Percentiles rank a stretch among this genome's conserved stretches.
Conservation (phyloP, 2,113 vertebrate genomes). For the Gambusia affinis region DNA sequence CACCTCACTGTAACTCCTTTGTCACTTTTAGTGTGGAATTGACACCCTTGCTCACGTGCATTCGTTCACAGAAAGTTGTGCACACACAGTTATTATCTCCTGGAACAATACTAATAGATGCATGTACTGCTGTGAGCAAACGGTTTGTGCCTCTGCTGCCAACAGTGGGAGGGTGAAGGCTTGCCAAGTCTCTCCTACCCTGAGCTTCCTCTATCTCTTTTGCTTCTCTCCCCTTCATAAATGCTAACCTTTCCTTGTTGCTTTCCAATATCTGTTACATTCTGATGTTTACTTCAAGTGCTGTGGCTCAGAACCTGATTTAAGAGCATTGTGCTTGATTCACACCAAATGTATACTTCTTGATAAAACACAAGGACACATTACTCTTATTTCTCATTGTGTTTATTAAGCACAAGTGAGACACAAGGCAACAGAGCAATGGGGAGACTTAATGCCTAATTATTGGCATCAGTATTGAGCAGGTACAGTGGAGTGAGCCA, state of each 20-base stretch:
- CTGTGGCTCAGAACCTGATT: slow-evolving; percentile 6
- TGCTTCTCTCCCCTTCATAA: slow-evolving; percentile 4
- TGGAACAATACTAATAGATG: slow-evolving; percentile 80
- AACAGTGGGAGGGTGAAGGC: slow-evolving; percentile 66
- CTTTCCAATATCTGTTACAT: background rate
- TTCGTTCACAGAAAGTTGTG: slow-evolving; percentile 22
- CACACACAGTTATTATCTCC: slow-evolving; percentile 68
- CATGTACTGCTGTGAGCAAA: slow-evolving; percentile 79
- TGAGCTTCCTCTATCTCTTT: slow-evolving; percentile 25
- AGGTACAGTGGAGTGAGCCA: slow-evolving; percentile 33
- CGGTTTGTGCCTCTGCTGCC: slow-evolving; percentile 70
- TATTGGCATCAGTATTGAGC: slow-evolving; percentile 38
- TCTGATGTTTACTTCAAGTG: slow-evolving; percentile 32
- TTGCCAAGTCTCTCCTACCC: slow-evolving; percentile 71
- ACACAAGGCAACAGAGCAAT: slow-evolving; percentile 6
- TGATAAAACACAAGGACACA: slow-evolving; percentile 35
- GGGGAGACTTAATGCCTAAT: slow-evolving; percentile 38
- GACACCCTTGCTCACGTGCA: slow-evolving; percentile 28
- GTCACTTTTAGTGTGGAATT: slow-evolving; percentile 38
- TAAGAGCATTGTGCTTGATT: slow-evolving; percentile 21
- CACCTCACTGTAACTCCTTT: slow-evolving; percentile 48
- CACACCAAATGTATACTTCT: slow-evolving; percentile 33
- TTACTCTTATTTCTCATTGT: slow-evolving; percentile 30
- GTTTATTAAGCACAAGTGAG: slow-evolving; percentile 50
- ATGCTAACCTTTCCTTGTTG: background rate